These are phyloP conservation scores for Corydoras maculifer DNA, from an alignment of 2,113 vertebrate species.

Conservation along the genomic window DNA sequence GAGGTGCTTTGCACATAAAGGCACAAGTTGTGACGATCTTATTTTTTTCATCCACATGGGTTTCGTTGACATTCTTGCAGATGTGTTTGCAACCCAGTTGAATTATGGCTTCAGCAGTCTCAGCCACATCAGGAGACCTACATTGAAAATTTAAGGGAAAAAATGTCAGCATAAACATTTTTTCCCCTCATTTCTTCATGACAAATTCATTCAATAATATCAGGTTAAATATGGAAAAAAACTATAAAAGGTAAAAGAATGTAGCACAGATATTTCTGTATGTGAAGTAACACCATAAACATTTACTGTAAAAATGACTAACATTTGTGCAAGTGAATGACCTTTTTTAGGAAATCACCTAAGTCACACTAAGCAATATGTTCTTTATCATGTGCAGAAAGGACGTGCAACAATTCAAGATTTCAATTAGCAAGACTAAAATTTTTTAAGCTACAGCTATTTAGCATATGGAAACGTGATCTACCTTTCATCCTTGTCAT, in stretches of 20 bases:
- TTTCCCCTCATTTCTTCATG: no score
- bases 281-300: no score
- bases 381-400: no score
- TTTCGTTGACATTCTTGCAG: conserved; percentile 65
- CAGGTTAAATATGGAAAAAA: no score
- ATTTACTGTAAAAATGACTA: no score
- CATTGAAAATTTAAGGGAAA: background rate
- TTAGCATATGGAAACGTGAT: background rate
- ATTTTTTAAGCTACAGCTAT: background rate
- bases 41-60: conserved; percentile 67
- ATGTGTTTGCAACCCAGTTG: conserved; percentile 69
- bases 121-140: conserved; percentile 69
- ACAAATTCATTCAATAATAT: no score
- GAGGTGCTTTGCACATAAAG: conserved; percentile 73
- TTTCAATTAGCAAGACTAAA: no score
- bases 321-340: no score
- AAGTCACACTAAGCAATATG: no score
- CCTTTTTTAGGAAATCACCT: no score
- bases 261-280: conserved; percentile 9
- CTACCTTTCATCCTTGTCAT: conserved; percentile 64
- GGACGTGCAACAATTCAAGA: no score
- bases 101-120: conserved; percentile 60
- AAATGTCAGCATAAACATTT: background rate
- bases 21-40: conserved; percentile 67
- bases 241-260: no score